Evolutionary conservation across 2,888 invertebrate species (phyloP), one percentile per base, ranked within the genome.

Genomic region (Oscheius onirici): DNA sequence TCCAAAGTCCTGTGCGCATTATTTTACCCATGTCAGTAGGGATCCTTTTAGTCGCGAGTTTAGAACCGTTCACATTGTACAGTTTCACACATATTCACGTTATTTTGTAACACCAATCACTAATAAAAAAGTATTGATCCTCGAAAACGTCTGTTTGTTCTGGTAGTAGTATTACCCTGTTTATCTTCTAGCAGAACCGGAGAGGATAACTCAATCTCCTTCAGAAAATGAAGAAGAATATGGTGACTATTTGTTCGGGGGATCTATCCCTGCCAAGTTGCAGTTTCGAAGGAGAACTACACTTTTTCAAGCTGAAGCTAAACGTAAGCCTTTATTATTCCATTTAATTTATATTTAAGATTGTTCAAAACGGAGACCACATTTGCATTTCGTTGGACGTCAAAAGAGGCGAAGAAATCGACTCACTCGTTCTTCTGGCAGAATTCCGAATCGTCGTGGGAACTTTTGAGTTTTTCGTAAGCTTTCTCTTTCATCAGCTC

Each of bases 261-360:
- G 49, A 63, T 17, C 26, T 63, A 15, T 46, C 28, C 11, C 46
- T 49, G 10, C 63, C 63, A 10, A 63, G 49, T 26, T 63, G 63
- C 20, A 63, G 63, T 28, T 63, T 63, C 26, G 10, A 20, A 15
- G 63, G 63, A 22, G 63, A 49, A 26, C 44, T 63, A 2, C 63
- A 63, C 44, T 63, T 63, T 28, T 63, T n/a, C 20, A 15, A 60
- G 17, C 10, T 63, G 11, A 63, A 46, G 26, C 63, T 60, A 22
- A 40, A 60, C 34, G 60, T 60, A 8, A 43, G 43, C 10, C 17
- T 20, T 17, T 17, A 3, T n/a, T 49, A 0, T 8, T 49, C n/a
- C 1, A 3, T 15, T n/a, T 26, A 3, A 13, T n/a, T n/a, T 28
- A 2, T 22, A 22, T 15, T 28, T 34, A 11, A 63, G 63, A 20